Evolutionary conservation across 2,797 vertebrate genomes (phyloP), one percentile per base, ranked within the genome.

Genomic region (Spea hammondii): DNA sequence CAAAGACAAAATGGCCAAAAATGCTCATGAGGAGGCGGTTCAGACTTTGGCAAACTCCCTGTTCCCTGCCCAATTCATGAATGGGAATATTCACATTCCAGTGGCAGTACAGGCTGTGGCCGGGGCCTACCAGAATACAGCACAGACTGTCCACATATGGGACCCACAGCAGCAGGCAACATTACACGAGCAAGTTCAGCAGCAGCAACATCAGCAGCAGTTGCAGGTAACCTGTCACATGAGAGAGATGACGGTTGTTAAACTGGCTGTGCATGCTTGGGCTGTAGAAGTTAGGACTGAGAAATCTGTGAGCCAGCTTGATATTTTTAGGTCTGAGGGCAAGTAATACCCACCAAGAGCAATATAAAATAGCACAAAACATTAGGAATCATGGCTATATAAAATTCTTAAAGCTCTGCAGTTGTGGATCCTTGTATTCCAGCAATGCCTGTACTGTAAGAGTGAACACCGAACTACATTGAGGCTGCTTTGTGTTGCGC

Each of bases 41-140:
- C 96, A 98, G 89, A 93, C 97, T 87, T 91, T 94, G 84, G 92
- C 96, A 84, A 98, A 97, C 88, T 95, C 96, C 0, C 92, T 99
- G 82, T 98, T 98, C 86, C 95, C 97, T 48, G 95, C 96, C 4
- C 97, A 99, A 90, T 94, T 99, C 85, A 96, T 98, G 96, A 98
- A 98, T 84, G 96, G 96, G 83, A 99, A 98, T 91, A 96, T 98
- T 90, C 96, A 98, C 92, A 98, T 98, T 93, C 97, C 97, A 44
- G 96, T 98, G 84, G 94, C 97, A 13, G 96, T 98, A 78, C 97
- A 98, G 88, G 97, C 98, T 0, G 95, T 99, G 32, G 95, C 96
- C 71, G 97, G 97, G 86, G 94, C 95, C 0, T 98, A 97, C 88
- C 92, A 96, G 85, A 96, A 96, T 4, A 87, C 94, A 14, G 95